phyloP scores from a whole-genome alignment of 2,888 invertebrate species.

The Drosophila borborema region DNA sequence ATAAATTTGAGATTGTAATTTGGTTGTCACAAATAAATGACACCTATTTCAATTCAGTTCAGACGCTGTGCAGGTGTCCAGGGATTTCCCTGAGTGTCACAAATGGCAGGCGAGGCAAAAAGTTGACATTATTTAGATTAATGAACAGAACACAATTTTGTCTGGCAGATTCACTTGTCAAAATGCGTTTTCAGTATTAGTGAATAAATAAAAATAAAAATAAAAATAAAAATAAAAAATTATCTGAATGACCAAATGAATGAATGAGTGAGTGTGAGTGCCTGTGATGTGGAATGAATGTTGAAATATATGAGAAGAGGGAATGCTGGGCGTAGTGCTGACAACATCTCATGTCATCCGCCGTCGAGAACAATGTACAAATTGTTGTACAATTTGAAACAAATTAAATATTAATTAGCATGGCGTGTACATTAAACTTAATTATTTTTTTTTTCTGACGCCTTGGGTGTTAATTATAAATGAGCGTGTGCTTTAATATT shows the following conservation, averaged over 20 bases:
- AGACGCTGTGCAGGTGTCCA: conserved; percentile 32
- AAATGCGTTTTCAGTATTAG: conserved; percentile 36
- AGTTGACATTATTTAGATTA: conserved; percentile 61
- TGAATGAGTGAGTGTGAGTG: conserved; percentile 3
- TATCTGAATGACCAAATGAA: conserved; percentile 16
- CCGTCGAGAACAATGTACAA: conserved; percentile 57
- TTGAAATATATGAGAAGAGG: not conserved
- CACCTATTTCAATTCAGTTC: conserved; percentile 47
- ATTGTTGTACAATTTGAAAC: conserved; percentile 49
- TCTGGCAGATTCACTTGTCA: conserved; percentile 41
- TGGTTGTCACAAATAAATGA: conserved; percentile 44
- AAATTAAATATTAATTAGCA: conserved; percentile 74
- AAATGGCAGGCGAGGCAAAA: conserved; percentile 43
- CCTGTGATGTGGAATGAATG: not conserved
- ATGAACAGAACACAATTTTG: conserved; percentile 46
- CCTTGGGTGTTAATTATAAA: conserved; percentile 72
- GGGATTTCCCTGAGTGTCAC: conserved; percentile 39
- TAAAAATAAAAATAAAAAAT: not conserved
- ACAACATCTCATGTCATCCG: conserved; percentile 10
- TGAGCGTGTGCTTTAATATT: conserved; percentile 41
- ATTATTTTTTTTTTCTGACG: conserved; percentile 63
- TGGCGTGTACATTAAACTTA: conserved; percentile 65
- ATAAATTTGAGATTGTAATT: conserved; percentile 51
- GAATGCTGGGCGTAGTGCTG: not conserved
- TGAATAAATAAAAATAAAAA: conserved; percentile 25